Evolutionary conservation across 1,140 invertebrate genomes (phyloP).

Genomic region (Kradibia gibbosae): DNA sequence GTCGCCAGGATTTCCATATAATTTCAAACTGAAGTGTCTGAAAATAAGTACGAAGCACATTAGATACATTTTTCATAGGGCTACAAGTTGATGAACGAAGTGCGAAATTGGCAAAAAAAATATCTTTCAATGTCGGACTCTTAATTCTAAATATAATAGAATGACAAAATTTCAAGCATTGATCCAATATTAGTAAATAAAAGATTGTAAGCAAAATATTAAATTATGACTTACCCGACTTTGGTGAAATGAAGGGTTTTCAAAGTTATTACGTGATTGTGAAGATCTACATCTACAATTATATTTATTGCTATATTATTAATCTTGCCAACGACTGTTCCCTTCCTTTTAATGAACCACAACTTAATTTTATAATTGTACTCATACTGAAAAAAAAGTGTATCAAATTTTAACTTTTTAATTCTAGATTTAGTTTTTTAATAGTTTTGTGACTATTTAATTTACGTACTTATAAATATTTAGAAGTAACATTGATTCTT

Average conservation of each 20-base stretch:
- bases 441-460: not conserved
- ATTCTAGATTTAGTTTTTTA: not conserved
- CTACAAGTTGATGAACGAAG: not conserved
- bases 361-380: conserved; percentile 15
- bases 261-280: not conserved
- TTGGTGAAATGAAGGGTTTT: not conserved
- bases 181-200: no score
- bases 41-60: conserved; percentile 4
- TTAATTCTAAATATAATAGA: no score
- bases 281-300: not conserved
- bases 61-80: not conserved
- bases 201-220: not conserved
- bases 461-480: no score
- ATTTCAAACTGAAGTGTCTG: conserved; percentile 2
- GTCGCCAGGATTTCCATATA: conserved; percentile 10
- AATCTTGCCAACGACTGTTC: not conserved
- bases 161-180: no score
- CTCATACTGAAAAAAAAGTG: not conserved
- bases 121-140: no score
- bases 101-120: no score
- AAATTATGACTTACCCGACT: conserved; percentile 7
- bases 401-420: not conserved
- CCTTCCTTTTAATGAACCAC: not conserved
- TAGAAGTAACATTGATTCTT: no score
- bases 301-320: not conserved